These are phyloP conservation scores for Odontomachus brunneus DNA, from an alignment of 1,140 invertebrate species.

Conservation along the genomic window DNA sequence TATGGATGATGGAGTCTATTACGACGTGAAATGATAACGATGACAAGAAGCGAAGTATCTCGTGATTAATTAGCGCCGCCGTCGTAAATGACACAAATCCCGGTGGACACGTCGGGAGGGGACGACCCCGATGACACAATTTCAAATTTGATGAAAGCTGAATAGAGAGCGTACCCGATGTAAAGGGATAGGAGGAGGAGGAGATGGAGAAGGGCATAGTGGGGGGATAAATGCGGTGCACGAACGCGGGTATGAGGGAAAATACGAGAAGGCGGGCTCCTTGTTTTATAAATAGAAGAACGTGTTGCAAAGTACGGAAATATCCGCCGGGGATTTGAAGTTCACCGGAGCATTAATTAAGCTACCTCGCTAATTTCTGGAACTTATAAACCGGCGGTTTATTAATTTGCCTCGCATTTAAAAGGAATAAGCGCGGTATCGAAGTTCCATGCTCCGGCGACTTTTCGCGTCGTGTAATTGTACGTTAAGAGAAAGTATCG, in stretches of 20 bases:
- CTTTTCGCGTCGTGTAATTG: slow-evolving; percentile 49
- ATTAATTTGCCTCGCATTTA: slow-evolving; percentile 55
- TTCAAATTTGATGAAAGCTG: slow-evolving; percentile 61
- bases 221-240: slow-evolving; percentile 44
- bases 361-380: slow-evolving; percentile 56
- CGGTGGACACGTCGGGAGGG: slow-evolving; percentile 25
- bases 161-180: slow-evolving; percentile 26
- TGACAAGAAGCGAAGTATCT: slow-evolving; percentile 64
- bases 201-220: neutral
- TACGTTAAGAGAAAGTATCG: slow-evolving; percentile 18
- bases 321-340: slow-evolving; percentile 57
- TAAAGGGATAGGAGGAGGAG: slow-evolving; percentile 3
- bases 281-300: neutral
- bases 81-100: slow-evolving; percentile 61
- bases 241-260: neutral
- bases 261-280: slow-evolving; percentile 21
- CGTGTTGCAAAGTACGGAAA: slow-evolving; percentile 52
- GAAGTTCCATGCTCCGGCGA: slow-evolving; percentile 35
- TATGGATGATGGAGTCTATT: slow-evolving; percentile 5
- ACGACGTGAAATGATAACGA: slow-evolving; percentile 38
- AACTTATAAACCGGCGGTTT: slow-evolving; percentile 60
- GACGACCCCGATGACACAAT: slow-evolving; percentile 50
- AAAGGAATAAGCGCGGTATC: slow-evolving; percentile 56
- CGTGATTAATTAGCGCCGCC: slow-evolving; percentile 69
- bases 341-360: slow-evolving; percentile 59